Percentiles rank a stretch among this genome's conserved stretches.
These are phyloP conservation scores for Alitta virens DNA, from an alignment of 2,888 invertebrate species.

Conservation along the genomic window DNA sequence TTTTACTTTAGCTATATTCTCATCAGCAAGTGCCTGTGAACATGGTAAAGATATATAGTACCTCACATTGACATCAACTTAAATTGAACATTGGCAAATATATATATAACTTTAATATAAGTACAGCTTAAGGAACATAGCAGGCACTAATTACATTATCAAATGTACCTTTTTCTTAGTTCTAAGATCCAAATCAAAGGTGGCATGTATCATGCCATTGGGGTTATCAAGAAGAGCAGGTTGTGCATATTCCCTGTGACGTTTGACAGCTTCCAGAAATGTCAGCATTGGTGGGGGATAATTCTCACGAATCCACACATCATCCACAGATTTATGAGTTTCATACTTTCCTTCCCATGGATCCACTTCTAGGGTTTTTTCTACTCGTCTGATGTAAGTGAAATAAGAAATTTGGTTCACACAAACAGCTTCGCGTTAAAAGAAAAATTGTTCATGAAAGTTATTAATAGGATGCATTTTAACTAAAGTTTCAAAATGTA, in stretches of 20 bases:
- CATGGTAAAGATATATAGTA: no score
- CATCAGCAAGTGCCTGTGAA: no score
- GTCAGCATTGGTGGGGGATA: slow-evolving; percentile 35
- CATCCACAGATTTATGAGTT: slow-evolving; percentile 34
- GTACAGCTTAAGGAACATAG: no score
- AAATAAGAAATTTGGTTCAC: not conserved
- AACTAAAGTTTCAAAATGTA: no score
- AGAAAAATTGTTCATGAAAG: no score
- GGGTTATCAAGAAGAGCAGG: slow-evolving; percentile 46
- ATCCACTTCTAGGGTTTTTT: slow-evolving; percentile 1
- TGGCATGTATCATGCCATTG: slow-evolving; percentile 37
- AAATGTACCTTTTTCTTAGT: slow-evolving; percentile 46
- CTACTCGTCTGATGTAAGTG: not conserved
- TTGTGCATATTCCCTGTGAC: slow-evolving; percentile 44
- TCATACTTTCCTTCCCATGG: slow-evolving; percentile 17
- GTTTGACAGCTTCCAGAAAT: slow-evolving; percentile 35
- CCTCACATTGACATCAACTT: no score
- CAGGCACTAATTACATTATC: no score
- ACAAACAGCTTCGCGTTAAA: not conserved
- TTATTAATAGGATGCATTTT: no score
- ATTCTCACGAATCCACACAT: slow-evolving; percentile 41
- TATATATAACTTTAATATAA: no score
- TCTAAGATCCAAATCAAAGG: slow-evolving; percentile 38
- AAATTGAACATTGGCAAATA: no score
- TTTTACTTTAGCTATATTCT: no score